phyloP scores from a whole-genome alignment of 2,888 invertebrate species.

The Dryomyza anilis region DNA sequence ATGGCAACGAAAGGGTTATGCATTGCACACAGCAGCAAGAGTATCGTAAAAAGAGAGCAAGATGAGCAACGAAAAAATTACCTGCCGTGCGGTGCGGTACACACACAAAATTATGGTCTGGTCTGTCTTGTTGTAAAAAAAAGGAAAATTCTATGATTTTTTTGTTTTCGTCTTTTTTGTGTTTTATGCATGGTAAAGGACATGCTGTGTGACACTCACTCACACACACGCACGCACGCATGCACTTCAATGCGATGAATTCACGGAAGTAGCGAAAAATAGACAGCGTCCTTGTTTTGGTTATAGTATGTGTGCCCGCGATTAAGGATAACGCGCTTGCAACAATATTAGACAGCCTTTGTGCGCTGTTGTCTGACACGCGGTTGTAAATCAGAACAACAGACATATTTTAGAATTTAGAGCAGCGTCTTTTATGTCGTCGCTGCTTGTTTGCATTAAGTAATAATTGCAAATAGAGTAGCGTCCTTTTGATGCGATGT shows the following conservation, averaged over 20 bases:
- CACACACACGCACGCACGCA: no score
- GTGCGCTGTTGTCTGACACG: neutral
- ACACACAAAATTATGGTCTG: neutral
- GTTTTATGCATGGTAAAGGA: no score
- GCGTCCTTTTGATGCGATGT: neutral
- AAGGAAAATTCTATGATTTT: no score
- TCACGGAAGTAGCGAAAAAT: no score
- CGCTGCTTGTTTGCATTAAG: constrained; percentile 22
- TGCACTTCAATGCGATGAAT: no score
- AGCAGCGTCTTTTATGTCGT: constrained; percentile 18
- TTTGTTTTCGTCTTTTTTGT: no score
- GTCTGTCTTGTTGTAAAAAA: neutral
- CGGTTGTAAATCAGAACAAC: constrained; percentile 19
- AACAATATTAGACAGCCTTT: no score
- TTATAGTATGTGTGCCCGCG: no score
- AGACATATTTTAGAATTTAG: constrained; percentile 22
- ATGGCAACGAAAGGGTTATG: constrained; percentile 17
- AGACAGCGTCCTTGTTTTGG: no score
- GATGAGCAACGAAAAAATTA: neutral
- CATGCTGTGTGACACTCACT: no score
- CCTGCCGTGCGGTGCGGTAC: neutral
- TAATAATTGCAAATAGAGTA: constrained; percentile 19
- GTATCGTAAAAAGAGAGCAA: neutral
- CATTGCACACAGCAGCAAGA: neutral
- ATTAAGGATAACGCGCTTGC: no score